Base-by-base conservation (phyloP, 1,140 invertebrate genomes). In the Leptopilina boulardi region DNA sequence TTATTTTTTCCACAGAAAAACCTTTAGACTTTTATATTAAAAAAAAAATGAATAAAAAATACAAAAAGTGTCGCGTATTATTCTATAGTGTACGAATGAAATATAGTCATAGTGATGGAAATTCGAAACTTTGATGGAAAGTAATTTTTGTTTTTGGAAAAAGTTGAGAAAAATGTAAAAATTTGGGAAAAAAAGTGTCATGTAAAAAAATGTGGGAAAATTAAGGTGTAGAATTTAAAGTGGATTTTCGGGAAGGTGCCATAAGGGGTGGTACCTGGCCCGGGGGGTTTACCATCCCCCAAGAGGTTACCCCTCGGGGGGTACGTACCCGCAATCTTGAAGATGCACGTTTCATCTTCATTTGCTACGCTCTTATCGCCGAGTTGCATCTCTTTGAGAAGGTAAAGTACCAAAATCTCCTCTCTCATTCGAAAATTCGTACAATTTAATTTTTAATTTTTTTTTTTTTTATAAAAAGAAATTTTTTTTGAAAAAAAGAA, bases 291-390 rank as follows among this genome's bases (percentile, higher is more conserved):
- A 83, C 83, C 80, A 83, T 83, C 86, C 86, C 85, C 74, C 83
- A 82, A 75, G 82, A 85, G 80, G 83, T 82, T 82, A 71, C 82
- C 77, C 78, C 86, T 78, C 72, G 83, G 80, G 78, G 81, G 73
- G 90, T 76, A 85, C 89, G 75, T 77, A 85, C 91, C 56, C 86
- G 88, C 72, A 92, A 91, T 71, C 89, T 89, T 76, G 93, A 93
- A 79, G 93, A 94, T 83, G 93, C 93, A n/a, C 89, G 93, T 76
- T 94, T 92, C 83, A 90, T 94, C 83, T 92, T 93, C 85, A 91
- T 94, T 78, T 93, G 93, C 84, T 94, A 92, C 82, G 87, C 92
- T 26, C 90, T 94, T 71, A 88, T 94, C 77, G 91, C 91, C 15
- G 92, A 94, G 76, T 89, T 94, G 74, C 89, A 87, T 72, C 90